A percentile compares a stretch with the other conserved stretches of the same genome.
These are phyloP conservation scores for Lathamus discolor DNA, from an alignment of 2,113 vertebrate genomes.

Conservation along the genomic window DNA sequence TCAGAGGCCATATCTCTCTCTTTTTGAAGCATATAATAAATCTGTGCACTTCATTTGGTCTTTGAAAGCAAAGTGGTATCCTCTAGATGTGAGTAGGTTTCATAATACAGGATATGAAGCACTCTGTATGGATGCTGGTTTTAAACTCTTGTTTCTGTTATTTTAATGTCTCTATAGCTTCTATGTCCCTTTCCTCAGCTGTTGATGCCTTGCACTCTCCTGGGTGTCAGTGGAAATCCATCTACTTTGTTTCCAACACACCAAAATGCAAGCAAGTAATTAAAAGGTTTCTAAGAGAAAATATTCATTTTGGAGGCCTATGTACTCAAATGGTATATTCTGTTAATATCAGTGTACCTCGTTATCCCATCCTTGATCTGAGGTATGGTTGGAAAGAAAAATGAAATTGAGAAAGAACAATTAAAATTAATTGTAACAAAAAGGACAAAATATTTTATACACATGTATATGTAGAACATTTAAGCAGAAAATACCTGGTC, in stretches of 20 bases:
- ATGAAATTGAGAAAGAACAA: background rate
- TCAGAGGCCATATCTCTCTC: background rate
- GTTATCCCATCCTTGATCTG: background rate
- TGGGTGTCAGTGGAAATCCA: slow-evolving; percentile 2
- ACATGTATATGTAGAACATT: background rate
- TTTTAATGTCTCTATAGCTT: slow-evolving; percentile 11
- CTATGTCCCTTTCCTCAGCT: background rate
- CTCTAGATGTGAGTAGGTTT: slow-evolving; percentile 19
- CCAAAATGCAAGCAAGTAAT: background rate
- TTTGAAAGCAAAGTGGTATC: slow-evolving; percentile 42
- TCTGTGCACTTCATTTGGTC: slow-evolving; percentile 43
- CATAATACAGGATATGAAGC: background rate
- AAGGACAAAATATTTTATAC: background rate
- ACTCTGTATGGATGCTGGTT: background rate
- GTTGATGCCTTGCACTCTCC: background rate
- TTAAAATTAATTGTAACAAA: background rate
- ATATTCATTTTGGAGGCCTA: background rate
- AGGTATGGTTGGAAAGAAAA: background rate
- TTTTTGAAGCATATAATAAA: slow-evolving; percentile 37
- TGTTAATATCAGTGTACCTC: background rate
- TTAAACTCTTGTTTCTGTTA: slow-evolving; percentile 14
- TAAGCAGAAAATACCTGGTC: background rate
- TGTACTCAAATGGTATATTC: background rate
- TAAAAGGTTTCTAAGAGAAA: slow-evolving; percentile 6
- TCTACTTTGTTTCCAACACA: slow-evolving; percentile 18